A percentile compares a stretch with the other conserved stretches of the same genome.
Evolutionary conservation across 2,888 invertebrate species (phyloP).

Genomic region (Sympetrum striolatum): DNA sequence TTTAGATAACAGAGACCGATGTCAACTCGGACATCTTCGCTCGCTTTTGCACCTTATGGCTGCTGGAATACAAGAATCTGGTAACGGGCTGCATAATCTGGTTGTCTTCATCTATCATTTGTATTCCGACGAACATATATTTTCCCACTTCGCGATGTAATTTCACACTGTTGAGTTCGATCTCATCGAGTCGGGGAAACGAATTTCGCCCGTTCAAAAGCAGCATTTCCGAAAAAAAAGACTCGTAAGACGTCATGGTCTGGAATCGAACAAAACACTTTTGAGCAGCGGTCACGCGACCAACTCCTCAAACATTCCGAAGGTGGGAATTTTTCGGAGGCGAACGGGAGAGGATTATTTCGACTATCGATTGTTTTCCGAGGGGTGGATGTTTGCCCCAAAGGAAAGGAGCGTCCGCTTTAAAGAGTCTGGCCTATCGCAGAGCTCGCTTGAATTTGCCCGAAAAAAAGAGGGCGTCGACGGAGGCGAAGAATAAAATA

Average conservation of each 20-base stretch:
- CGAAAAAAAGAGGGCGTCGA: not conserved
- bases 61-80: too few relatives aligned
- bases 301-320: not conserved
- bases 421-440: slow-evolving; percentile 35
- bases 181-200: not conserved
- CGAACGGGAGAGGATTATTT: not conserved
- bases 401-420: slow-evolving; percentile 17
- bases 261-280: not conserved
- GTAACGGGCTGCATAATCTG: too few relatives aligned
- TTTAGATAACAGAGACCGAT: too few relatives aligned
- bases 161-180: not conserved
- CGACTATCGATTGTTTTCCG: slow-evolving; percentile 36
- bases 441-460: slow-evolving; percentile 36
- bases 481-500: slow-evolving; percentile 10
- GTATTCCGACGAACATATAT: too few relatives aligned
- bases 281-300: not conserved
- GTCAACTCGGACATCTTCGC: too few relatives aligned
- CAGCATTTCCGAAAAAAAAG: not conserved
- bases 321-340: not conserved
- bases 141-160: not conserved
- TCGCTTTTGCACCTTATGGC: too few relatives aligned
- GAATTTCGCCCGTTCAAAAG: not conserved
- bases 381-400: not conserved
- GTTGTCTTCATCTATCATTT: too few relatives aligned
- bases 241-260: not conserved